A percentile compares a stretch with the other conserved stretches of the same genome.
Evolutionary conservation across 2,797 vertebrate species (phyloP).

Genomic region (Galagoides demidoff): DNA sequence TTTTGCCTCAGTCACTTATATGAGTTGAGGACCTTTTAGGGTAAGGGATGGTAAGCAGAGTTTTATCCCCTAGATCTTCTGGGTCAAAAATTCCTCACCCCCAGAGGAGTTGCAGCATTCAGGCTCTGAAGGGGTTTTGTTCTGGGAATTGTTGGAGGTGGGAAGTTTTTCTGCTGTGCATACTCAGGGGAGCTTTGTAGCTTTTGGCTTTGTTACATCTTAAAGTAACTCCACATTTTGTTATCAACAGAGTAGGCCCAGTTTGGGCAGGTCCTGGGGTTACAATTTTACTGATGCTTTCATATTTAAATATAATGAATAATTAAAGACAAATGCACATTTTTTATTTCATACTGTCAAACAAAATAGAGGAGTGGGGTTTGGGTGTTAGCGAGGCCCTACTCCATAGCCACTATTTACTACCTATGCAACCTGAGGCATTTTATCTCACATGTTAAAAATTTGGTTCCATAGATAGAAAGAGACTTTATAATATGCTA

Average conservation of each 20-base stretch:
- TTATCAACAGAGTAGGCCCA: background rate
- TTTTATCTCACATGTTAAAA: background rate
- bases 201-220: background rate
- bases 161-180: too few relatives aligned
- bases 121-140: too few relatives aligned
- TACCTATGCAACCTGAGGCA: background rate
- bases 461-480: background rate
- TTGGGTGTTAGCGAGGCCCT: background rate
- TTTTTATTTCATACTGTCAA: background rate
- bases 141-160: too few relatives aligned
- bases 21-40: too few relatives aligned
- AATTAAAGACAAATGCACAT: background rate
- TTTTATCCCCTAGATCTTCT: too few relatives aligned
- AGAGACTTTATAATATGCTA: background rate
- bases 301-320: background rate
- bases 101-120: too few relatives aligned
- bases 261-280: background rate
- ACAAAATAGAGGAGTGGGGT: background rate
- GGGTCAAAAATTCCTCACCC: too few relatives aligned
- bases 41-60: too few relatives aligned
- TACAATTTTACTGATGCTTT: background rate
- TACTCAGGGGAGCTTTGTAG: background rate
- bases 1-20: too few relatives aligned
- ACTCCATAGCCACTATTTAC: background rate
- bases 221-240: background rate